phyloP scores from a whole-genome alignment of 2,113 vertebrate genomes.

The Haemorhous mexicanus region DNA sequence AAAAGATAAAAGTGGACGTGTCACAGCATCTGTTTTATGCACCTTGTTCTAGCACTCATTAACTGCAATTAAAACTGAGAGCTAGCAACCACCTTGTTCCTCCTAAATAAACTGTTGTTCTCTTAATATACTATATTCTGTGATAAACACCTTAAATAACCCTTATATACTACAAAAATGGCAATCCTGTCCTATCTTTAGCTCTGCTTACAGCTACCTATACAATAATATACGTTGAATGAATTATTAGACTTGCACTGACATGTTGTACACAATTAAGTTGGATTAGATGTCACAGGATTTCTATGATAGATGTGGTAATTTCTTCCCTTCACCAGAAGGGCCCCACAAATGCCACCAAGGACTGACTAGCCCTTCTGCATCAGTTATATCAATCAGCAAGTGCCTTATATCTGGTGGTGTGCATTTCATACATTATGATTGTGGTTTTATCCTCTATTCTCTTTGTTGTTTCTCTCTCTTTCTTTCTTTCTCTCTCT shows the following conservation, averaged over 20 bases:
- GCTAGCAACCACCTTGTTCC: neutral
- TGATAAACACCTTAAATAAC: neutral
- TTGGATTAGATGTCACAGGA: neutral
- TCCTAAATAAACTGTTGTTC: neutral
- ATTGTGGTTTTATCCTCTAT: neutral
- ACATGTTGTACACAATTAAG: neutral
- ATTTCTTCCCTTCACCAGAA: neutral
- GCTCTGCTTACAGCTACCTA: neutral
- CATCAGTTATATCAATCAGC: neutral
- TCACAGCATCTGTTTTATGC: neutral
- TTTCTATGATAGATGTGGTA: accelerated
- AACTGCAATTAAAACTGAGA: neutral
- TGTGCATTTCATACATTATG: neutral
- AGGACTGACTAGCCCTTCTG: neutral
- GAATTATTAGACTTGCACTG: neutral
- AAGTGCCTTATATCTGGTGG: neutral
- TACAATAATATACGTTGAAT: neutral
- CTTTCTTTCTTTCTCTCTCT: neutral
- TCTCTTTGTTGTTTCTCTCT: neutral
- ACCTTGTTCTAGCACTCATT: neutral
- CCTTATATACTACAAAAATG: neutral
- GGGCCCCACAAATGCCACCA: neutral
- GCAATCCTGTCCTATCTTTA: neutral
- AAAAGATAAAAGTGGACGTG: neutral
- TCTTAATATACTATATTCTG: neutral